phyloP scores from a whole-genome alignment of 2,113 vertebrate species.

The Chloroceryle aenea region DNA sequence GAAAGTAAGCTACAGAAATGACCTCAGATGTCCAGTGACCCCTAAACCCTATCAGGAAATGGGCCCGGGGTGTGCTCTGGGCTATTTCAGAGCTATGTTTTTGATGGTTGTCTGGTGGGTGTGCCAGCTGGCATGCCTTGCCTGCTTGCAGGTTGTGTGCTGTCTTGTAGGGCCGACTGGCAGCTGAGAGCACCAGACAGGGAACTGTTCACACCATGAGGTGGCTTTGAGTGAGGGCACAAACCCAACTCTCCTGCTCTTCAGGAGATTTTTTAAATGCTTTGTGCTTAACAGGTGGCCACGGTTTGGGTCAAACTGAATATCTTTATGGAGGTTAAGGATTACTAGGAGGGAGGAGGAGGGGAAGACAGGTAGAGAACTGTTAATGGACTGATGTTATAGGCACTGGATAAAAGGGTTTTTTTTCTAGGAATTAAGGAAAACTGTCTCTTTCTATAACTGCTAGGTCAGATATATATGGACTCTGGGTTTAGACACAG shows the following conservation, averaged over 20 bases:
- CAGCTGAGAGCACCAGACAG: fast-evolving
- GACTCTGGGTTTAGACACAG: not conserved
- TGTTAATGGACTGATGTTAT: not conserved
- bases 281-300: not conserved
- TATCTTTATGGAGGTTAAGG: not conserved
- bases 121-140: fast-evolving
- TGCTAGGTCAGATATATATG: not conserved
- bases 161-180: fast-evolving
- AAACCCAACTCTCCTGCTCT: not conserved
- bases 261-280: not conserved
- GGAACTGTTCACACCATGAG: not conserved
- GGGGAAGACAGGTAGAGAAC: not conserved
- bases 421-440: not conserved
- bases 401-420: not conserved
- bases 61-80: not conserved
- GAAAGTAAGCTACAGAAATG: not conserved
- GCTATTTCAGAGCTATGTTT: not conserved
- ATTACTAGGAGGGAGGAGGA: not conserved
- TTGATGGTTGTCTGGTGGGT: fast-evolving
- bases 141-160: not conserved
- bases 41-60: too few relatives aligned
- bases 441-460: not conserved
- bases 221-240: too few relatives aligned
- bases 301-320: not conserved
- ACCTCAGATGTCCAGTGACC: not conserved